Conservation (phyloP, 2,113 vertebrate species). For the Chlorocebus sabaeus region DNA sequence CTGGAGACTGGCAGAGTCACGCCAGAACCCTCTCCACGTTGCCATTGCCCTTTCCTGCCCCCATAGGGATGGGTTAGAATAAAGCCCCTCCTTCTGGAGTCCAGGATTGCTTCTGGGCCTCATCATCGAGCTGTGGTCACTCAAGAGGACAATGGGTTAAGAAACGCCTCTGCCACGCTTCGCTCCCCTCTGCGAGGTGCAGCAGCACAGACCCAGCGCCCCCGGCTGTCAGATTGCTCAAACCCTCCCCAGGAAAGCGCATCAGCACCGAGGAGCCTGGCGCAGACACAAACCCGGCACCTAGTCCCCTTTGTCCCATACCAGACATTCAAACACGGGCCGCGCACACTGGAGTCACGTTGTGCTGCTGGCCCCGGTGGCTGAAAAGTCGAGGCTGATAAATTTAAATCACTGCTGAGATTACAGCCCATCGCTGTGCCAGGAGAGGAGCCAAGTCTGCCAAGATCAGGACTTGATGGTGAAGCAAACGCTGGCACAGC, state of each 20-base stretch:
- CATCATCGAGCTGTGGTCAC: accelerated
- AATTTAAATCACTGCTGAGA: neutral
- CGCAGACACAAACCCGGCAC: accelerated
- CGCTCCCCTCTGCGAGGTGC: accelerated
- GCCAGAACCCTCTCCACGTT: accelerated
- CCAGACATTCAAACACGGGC: accelerated
- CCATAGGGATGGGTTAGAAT: accelerated
- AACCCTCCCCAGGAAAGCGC: neutral
- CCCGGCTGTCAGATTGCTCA: accelerated
- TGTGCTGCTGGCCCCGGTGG: accelerated
- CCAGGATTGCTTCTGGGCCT: neutral
- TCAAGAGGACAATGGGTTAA: neutral
- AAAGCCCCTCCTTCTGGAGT: neutral
- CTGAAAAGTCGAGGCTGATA: too few relatives aligned
- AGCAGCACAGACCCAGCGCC: accelerated
- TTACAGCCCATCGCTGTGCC: accelerated
- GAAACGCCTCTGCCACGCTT: neutral
- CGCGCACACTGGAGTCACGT: accelerated
- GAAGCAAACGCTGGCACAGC: neutral
- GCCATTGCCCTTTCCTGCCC: accelerated
- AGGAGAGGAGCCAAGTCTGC: neutral
- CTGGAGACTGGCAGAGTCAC: accelerated
- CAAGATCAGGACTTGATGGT: neutral
- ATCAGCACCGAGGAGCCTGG: accelerated
- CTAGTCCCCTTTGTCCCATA: accelerated